Evolutionary conservation across 64 coral and sea anemone species (phyloP), one percentile per base, ranked within the genome.

Genomic region (Trachythela sp.): DNA sequence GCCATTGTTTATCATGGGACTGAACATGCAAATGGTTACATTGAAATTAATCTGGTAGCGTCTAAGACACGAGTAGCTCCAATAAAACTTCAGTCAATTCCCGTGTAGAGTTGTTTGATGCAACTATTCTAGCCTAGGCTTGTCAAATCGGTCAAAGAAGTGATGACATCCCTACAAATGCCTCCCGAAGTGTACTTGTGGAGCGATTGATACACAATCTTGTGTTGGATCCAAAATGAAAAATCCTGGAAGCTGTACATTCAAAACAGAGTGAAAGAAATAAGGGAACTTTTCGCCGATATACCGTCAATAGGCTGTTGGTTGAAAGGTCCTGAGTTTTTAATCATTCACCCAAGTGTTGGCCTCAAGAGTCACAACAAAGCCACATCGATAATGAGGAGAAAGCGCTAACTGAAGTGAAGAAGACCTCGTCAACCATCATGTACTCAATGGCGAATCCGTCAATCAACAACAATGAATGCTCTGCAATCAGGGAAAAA

Each of bases 61-160:
- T n/a, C 67, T n/a, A 89, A 89, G 87, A 75, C 67, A 9, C 68
- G 64, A 50, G 87, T 77, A 75, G 87, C 87, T 42, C 87, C 42
- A 10, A 89, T 77, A 22, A 89, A 89, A 18, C 87, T 20, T 6
- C 87, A 77, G 87, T 88, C 87, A 71, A 77, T 88, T 32, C 87
- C 68, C 67, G 87, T 37, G 42, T 88, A 41, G 87, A 88, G 45
- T 58, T 88, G 68, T 64, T 88, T 22, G 87, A 38, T 32, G 67
- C 67, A 48, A 43, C 64, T 48, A 48, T 88, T 42, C 68, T 88
- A 40, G 87, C 24, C 24, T 58, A 67, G 72, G 39, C 64, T 88
- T 30, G 87, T 88, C 48, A 64, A 88, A 14, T 88, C 39, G 32
- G 72, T 18, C 13, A 64, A 88, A 39, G 34, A 88, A 88, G 32